Base-by-base conservation (phyloP, 53 echinoderm and acorn worm species). In the Echinometra lucunter region DNA sequence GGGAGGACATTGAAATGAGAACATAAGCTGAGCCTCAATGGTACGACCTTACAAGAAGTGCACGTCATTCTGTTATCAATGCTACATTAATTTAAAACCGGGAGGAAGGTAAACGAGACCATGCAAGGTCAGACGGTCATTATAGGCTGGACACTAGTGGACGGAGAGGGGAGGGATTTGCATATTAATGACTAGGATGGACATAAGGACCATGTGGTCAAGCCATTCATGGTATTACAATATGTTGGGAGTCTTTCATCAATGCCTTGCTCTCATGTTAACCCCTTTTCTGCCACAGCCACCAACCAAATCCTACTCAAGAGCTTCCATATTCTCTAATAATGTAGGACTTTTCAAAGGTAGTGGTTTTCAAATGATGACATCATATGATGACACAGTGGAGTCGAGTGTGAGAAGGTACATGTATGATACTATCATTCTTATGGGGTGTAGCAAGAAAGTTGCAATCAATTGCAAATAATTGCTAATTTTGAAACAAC, bases 41-140 rank as follows among this genome's bases (percentile, higher is more conserved):
- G 45, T 70, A 91, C 18, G 91, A 91, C 91, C 91, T 91, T 66
- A 25, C 19, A 7, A 45, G 69, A 91, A 66, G 66, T 66, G 91
- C 91, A 91, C 91, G 69, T 91, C 91, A 91, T 69, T 37, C 60
- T 27, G 5, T 91, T 44, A 69, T 66, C 91, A 91, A 91, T 91
- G 91, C 91, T 69, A 91, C 69, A 91, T 91, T 69, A 91, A 91
- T 91, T 91, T 91, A 45, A 42, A 27, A 66, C 32, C 11, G 1
- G 18, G 70, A 42, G 40, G 91, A 42, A 91, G 91, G 66, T 44
- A 91, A 91, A 66, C 91, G 66, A 91, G 91, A 66, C 91, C 44
- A 27, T 58, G 69, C 60, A 91, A 66, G 91, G 91, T 13, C 91
- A 45, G 27, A 0, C 15, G 16, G 70, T 91, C 70, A 66, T 44